A percentile compares a stretch with the other conserved stretches of the same genome.
phyloP scores from a whole-genome alignment of 2,888 invertebrate genomes.

The Watsonalla cultraria region DNA sequence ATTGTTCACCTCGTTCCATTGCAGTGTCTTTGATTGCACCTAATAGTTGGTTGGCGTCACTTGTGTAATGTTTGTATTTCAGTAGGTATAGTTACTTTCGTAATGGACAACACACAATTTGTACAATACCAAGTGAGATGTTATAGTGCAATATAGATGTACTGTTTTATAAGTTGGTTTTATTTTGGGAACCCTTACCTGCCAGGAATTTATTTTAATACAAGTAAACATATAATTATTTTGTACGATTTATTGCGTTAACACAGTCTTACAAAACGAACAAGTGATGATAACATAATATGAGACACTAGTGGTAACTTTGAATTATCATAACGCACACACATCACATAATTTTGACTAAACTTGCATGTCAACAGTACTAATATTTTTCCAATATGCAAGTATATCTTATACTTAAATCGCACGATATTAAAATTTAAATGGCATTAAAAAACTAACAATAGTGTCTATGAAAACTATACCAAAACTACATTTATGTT shows the following conservation, averaged over 20 bases:
- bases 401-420: conserved; percentile 8
- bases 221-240: conserved; percentile 22
- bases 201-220: not conserved
- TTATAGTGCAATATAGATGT: conserved; percentile 78
- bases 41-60: conserved; percentile 46
- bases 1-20: conserved; percentile 6
- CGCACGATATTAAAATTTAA: conserved; percentile 7
- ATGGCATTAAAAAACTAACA: conserved; percentile 12
- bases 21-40: conserved; percentile 36
- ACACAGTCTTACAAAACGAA: conserved; percentile 73
- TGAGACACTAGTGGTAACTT: conserved; percentile 71
- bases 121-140: conserved; percentile 74
- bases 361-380: conserved; percentile 34
- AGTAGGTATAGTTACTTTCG: conserved; percentile 27
- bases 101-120: conserved; percentile 43
- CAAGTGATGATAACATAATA: conserved; percentile 61
- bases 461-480: conserved; percentile 11
- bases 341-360: conserved; percentile 62
- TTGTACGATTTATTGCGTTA: conserved; percentile 75
- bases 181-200: conserved; percentile 18
- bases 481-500: not conserved
- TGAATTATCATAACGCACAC: conserved; percentile 48
- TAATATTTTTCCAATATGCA: conserved; percentile 18
- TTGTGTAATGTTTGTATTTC: conserved; percentile 40
- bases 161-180: conserved; percentile 59